Conservation (phyloP, 2,797 vertebrate genomes). For the Crax fasciolata region DNA sequence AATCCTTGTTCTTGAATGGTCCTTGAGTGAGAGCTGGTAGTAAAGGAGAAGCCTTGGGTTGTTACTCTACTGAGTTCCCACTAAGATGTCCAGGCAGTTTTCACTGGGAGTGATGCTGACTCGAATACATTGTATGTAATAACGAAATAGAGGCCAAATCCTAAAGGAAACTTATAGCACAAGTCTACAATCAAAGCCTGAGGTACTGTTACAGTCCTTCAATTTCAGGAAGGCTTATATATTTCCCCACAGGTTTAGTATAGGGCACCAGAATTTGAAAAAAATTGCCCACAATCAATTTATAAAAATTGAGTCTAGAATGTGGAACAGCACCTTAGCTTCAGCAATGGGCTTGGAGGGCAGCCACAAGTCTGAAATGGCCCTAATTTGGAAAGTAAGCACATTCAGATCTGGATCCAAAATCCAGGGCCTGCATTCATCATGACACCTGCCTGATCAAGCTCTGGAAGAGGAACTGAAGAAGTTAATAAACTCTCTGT, state of each 20-base stretch:
- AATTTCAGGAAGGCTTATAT: background rate
- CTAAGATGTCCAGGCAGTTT: background rate
- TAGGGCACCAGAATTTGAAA: background rate
- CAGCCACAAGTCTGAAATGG: background rate
- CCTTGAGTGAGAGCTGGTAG: background rate
- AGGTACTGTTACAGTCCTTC: background rate
- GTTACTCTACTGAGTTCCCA: background rate
- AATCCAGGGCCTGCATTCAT: background rate
- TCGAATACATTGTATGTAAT: background rate
- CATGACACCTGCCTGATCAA: background rate
- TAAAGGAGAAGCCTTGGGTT: background rate
- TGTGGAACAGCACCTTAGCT: background rate
- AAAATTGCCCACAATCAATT: background rate
- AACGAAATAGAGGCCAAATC: background rate
- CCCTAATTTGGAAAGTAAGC: background rate
- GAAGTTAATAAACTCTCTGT: background rate
- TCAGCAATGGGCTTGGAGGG: background rate
- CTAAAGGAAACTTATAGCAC: background rate
- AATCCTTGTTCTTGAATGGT: accelerated
- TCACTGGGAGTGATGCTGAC: background rate
- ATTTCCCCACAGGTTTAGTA: background rate
- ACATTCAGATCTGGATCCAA: background rate
- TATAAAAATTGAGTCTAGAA: background rate
- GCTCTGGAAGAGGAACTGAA: background rate
- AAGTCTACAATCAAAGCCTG: background rate